These are phyloP conservation scores for Drosophila parabipectinata DNA, from an alignment of 1,140 invertebrate genomes.

Conservation along the genomic window DNA sequence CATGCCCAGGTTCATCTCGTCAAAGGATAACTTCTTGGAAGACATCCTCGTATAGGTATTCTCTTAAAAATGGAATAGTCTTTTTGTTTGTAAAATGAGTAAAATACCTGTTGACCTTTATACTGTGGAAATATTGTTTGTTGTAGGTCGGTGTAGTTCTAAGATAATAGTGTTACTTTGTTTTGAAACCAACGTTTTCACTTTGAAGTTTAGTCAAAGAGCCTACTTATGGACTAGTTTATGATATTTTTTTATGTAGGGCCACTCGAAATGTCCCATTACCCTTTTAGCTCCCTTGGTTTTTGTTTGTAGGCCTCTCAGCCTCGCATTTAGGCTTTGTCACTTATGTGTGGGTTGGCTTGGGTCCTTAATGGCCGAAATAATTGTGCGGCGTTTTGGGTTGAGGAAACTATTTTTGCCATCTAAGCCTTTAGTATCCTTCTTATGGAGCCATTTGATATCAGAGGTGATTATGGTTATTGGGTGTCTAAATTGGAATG, in stretches of 20 bases:
- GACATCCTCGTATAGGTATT: neutral
- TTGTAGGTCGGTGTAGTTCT: neutral
- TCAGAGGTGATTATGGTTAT: constrained; percentile 35
- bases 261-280: constrained; percentile 21
- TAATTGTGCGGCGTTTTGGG: constrained; percentile 33
- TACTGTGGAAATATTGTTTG: neutral
- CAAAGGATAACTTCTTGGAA: constrained; percentile 5
- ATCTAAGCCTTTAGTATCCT: constrained; percentile 6
- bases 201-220: neutral
- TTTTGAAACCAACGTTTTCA: neutral
- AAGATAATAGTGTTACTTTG: neutral
- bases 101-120: neutral
- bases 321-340: neutral
- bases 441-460: constrained; percentile 33
- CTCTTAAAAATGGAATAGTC: neutral
- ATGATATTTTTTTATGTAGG: neutral
- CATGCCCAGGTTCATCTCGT: constrained; percentile 8
- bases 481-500: constrained; percentile 36
- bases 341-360: neutral
- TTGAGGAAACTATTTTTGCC: constrained; percentile 25
- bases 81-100: neutral
- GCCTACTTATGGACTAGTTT: neutral
- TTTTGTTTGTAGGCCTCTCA: constrained; percentile 7
- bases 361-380: constrained; percentile 28
- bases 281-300: constrained; percentile 20